Percentiles rank a stretch among this genome's conserved stretches.
These are phyloP conservation scores for Netelia inedita DNA, from an alignment of 2,888 invertebrate species.

Conservation along the genomic window DNA sequence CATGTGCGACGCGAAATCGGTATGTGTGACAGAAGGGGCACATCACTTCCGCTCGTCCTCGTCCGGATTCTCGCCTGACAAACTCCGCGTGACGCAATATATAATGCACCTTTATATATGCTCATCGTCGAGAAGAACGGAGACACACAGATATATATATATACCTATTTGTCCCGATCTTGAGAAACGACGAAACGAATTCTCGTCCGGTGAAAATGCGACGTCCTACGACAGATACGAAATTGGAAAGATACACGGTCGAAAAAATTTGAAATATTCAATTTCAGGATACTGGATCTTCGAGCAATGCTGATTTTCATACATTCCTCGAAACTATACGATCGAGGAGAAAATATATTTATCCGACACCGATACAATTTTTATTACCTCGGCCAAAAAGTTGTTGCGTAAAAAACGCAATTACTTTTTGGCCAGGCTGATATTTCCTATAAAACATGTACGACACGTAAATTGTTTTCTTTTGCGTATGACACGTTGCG, in stretches of 20 bases:
- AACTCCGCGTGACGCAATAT: slow-evolving; percentile 8
- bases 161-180: too few relatives aligned
- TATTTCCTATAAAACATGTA: too few relatives aligned
- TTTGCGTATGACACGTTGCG: too few relatives aligned
- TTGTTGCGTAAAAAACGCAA: background rate
- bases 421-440: background rate
- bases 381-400: too few relatives aligned
- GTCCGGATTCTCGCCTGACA: slow-evolving; percentile 53
- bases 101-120: slow-evolving; percentile 25
- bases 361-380: background rate
- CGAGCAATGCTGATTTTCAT: background rate
- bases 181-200: background rate
- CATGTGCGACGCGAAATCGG: slow-evolving; percentile 1
- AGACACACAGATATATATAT: background rate
- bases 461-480: background rate
- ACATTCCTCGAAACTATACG: background rate
- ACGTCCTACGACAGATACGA: background rate
- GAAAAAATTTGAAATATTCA: slow-evolving; percentile 3
- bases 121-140: slow-evolving; percentile 3
- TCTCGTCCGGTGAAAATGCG: background rate
- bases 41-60: slow-evolving; percentile 36
- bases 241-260: slow-evolving; percentile 2
- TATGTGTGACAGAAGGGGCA: slow-evolving; percentile 45
- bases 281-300: background rate
- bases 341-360: background rate